A percentile compares a stretch with the other conserved stretches of the same genome.
phyloP scores from a whole-genome alignment of 2,797 vertebrate species.

The Sarcoramphus papa region DNA sequence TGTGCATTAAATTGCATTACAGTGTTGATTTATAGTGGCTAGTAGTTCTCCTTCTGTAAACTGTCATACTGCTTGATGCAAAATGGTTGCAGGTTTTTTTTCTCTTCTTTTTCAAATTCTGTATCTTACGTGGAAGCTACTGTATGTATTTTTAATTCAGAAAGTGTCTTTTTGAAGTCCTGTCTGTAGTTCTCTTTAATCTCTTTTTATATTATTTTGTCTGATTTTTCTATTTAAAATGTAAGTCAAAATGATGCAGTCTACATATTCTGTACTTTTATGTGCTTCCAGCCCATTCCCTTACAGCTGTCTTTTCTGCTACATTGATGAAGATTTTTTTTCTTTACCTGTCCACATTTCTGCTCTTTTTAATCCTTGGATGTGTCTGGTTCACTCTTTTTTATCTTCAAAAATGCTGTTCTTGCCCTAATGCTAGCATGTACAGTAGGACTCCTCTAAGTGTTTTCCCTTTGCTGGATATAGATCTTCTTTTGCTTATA shows the following conservation, averaged over 20 bases:
- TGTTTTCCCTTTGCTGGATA: neutral
- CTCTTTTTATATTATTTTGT: slow-evolving; percentile 3
- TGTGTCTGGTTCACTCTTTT: neutral
- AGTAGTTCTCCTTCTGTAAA: neutral
- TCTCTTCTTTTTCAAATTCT: neutral
- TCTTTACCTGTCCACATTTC: neutral
- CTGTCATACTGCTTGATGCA: neutral
- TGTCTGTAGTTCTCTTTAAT: slow-evolving; percentile 14
- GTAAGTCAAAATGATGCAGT: neutral
- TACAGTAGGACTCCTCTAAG: neutral
- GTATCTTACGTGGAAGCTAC: neutral
- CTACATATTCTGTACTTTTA: neutral
- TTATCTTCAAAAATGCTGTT: neutral
- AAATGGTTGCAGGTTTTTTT: neutral
- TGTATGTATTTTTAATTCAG: neutral
- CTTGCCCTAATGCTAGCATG: neutral
- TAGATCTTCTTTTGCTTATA: neutral
- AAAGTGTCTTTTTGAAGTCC: neutral
- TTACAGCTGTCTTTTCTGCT: neutral
- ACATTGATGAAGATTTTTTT: neutral
- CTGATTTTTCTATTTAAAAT: slow-evolving; percentile 7
- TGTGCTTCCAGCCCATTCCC: neutral
- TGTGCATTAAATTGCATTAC: neutral
- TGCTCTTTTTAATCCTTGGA: neutral
- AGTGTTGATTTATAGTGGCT: neutral